Percentiles rank a stretch among this genome's conserved stretches.
Conservation (phyloP, 2,113 vertebrate genomes). For the Mastomys natalensis region DNA sequence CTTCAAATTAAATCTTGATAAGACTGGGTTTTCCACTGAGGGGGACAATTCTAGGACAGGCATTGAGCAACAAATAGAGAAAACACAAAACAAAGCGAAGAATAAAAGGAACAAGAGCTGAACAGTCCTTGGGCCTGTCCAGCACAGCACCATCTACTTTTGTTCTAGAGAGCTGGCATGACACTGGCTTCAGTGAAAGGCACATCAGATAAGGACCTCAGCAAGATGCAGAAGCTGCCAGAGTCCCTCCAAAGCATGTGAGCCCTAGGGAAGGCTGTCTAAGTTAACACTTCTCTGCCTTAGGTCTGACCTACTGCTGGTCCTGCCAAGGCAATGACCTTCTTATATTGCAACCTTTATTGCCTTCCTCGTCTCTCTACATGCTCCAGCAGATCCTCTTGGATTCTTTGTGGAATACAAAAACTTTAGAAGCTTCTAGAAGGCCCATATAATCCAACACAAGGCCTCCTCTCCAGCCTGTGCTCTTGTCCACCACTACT, state of each 20-base stretch:
- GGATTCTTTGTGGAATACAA: background rate
- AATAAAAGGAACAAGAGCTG: background rate
- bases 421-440: background rate
- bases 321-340: background rate
- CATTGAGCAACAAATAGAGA: background rate
- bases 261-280: background rate
- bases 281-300: background rate
- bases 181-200: background rate
- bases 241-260: background rate
- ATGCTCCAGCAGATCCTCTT: background rate
- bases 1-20: background rate
- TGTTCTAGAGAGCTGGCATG: background rate
- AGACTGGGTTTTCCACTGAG: background rate
- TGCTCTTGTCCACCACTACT: background rate
- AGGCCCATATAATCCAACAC: background rate
- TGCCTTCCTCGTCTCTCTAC: background rate
- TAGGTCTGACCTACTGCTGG: background rate
- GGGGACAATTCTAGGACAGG: background rate
- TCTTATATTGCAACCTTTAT: background rate
- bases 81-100: background rate
- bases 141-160: background rate
- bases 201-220: background rate
- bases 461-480: background rate
- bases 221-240: background rate
- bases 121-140: no score